Conservation (phyloP, 2,113 vertebrate species). For the Rhadina sibilatrix region DNA sequence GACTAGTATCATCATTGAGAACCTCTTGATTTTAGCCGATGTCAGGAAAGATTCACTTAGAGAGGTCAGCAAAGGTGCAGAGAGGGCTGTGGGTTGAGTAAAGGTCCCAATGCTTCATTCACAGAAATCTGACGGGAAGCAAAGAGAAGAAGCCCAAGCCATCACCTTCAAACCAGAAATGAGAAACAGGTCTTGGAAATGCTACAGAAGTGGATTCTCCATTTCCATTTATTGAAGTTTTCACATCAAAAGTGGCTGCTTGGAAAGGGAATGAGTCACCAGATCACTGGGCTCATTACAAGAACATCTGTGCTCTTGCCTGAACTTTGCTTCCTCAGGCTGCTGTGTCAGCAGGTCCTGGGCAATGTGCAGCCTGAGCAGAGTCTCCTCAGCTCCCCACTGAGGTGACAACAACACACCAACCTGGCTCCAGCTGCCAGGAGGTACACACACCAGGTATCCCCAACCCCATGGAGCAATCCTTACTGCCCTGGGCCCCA, state of each 20-base stretch:
- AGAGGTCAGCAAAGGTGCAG: not conserved
- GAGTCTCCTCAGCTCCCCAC: not conserved
- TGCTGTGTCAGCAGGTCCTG: not conserved
- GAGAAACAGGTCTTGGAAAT: not conserved
- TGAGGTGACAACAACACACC: rapidly evolving
- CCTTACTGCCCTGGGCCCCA: too few species aligned
- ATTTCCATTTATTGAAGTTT: slow-evolving; percentile 6
- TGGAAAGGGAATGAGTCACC: not conserved
- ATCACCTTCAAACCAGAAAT: slow-evolving; percentile 27
- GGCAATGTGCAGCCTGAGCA: not conserved
- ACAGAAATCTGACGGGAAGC: not conserved
- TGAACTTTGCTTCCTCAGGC: not conserved
- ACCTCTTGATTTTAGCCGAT: not conserved
- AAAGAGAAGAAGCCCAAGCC: not conserved
- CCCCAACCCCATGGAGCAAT: rapidly evolving
- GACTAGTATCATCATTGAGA: not conserved
- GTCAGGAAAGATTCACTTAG: not conserved
- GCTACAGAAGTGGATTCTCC: not conserved
- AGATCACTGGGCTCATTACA: not conserved
- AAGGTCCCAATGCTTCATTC: not conserved
- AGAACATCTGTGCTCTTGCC: not conserved
- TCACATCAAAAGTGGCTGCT: slow-evolving; percentile 20
- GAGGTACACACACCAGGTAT: not conserved
- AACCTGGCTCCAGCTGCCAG: not conserved
- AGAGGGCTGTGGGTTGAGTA: not conserved